Percentiles rank a stretch among this genome's conserved stretches.
phyloP scores from a whole-genome alignment of 2,888 invertebrate species.

The Crossocerus cetratus region DNA sequence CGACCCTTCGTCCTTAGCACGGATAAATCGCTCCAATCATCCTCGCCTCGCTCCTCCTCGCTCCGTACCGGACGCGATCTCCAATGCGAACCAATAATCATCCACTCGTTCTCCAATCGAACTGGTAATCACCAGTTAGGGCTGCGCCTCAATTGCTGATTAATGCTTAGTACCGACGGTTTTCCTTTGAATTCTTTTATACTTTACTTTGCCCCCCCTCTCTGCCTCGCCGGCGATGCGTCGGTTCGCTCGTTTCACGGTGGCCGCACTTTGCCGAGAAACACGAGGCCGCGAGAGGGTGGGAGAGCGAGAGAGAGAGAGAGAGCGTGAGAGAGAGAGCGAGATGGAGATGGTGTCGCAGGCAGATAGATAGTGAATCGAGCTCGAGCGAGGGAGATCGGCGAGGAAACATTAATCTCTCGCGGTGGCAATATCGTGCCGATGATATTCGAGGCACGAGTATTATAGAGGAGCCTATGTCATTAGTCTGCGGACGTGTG shows the following conservation, averaged over 20 bases:
- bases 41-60: no score
- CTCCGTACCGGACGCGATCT: no score
- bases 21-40: no score
- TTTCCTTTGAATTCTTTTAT: no score
- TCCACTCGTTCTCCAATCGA: no score
- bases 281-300: not conserved
- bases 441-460: conserved; percentile 76
- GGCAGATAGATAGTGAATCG: not conserved
- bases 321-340: not conserved
- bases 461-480: conserved; percentile 68
- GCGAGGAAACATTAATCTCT: conserved; percentile 75
- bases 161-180: no score
- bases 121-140: no score
- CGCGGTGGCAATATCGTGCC: conserved; percentile 73
- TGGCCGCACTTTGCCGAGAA: not conserved
- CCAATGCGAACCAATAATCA: no score
- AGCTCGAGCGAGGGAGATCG: conserved; percentile 20
- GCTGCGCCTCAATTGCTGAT: no score
- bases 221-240: not conserved
- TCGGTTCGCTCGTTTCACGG: not conserved
- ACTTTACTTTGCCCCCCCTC: no score
- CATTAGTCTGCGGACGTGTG: conserved; percentile 65
- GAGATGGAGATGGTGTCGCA: not conserved
- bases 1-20: no score
- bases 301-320: not conserved